Evolutionary conservation across 2,797 vertebrate genomes (phyloP), one percentile per base, ranked within the genome.

Genomic region (Hoplostethus atlanticus): DNA sequence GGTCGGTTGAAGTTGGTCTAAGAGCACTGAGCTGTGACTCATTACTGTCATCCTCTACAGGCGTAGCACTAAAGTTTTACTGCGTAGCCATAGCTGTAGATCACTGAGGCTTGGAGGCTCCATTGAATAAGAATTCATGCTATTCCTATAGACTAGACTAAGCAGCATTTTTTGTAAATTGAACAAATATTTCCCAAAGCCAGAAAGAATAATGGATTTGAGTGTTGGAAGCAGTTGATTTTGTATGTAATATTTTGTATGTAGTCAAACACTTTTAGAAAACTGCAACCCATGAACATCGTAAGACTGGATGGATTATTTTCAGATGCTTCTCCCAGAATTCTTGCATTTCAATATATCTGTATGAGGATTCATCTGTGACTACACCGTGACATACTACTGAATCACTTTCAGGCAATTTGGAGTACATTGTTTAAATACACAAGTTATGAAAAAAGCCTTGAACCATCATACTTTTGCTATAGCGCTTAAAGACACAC

Each of bases 21-120:
- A 38, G 70, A 65, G 55, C 83, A 65, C 68, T 53, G 88, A 87
- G 72, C 80, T 77, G 66, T 78, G 71, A 77, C 82, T 86, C 90
- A 83, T 92, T 90, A 86, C 68, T 80, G 79, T 81, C 79, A 84
- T 77, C 79, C 83, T 78, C 65, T 73, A 80, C 51, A 68, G 57
- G 65, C 61, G 5, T 59, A 71, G 63, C 40, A 17, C 28, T 56
- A 56, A 71, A 64, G 58, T 21, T 65, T 59, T 34, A 31, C 36
- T 71, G 62, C 48, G 16, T 47, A 55, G 72, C 15, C 9, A n/a
- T 28, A 63, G 68, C 67, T 55, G 31, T 28, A 52, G 25, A 60
- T 60, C 10, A 57, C 67, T 11, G n/a, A 64, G 10, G 51, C 38
- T 67, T 54, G 11, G 17, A 68, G 10, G 13, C 46, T 40, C 25